phyloP scores from a whole-genome alignment of 1,140 invertebrate species.

The Zaprionus inermis region DNA sequence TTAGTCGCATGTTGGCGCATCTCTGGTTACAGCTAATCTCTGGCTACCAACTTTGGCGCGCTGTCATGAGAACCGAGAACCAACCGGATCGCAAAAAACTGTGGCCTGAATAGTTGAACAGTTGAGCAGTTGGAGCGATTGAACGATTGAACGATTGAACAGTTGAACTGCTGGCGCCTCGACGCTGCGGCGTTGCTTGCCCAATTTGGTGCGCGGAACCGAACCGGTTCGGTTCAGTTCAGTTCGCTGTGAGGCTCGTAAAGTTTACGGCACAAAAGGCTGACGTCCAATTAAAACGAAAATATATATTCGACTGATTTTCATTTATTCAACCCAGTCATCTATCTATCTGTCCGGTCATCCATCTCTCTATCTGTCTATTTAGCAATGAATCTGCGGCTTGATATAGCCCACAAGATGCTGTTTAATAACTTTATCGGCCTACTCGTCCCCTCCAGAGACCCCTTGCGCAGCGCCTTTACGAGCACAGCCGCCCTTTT shows the following conservation, averaged over 20 bases:
- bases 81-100: slow-evolving; percentile 51
- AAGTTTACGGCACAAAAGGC: slow-evolving; percentile 55
- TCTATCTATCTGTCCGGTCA: slow-evolving; percentile 8
- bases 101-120: slow-evolving; percentile 80
- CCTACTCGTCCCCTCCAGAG: not conserved
- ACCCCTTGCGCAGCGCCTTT: slow-evolving; percentile 15
- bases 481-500: slow-evolving; percentile 34
- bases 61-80: slow-evolving; percentile 73
- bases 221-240: slow-evolving; percentile 58
- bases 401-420: slow-evolving; percentile 26
- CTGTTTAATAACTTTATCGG: slow-evolving; percentile 49
- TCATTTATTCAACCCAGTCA: slow-evolving; percentile 31
- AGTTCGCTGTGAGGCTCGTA: slow-evolving; percentile 17
- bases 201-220: slow-evolving; percentile 66
- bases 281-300: slow-evolving; percentile 73
- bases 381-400: slow-evolving; percentile 12
- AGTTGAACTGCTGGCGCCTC: slow-evolving; percentile 55
- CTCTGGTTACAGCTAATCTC: slow-evolving; percentile 75
- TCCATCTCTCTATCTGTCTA: slow-evolving; percentile 6
- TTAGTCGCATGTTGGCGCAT: slow-evolving; percentile 75
- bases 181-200: slow-evolving; percentile 56
- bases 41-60: slow-evolving; percentile 74
- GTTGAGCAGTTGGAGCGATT: slow-evolving; percentile 45
- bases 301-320: slow-evolving; percentile 63
- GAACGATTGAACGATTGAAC: slow-evolving; percentile 14